These are phyloP conservation scores for Ethmia dodecea DNA, from an alignment of 2,888 invertebrate genomes.

Conservation along the genomic window DNA sequence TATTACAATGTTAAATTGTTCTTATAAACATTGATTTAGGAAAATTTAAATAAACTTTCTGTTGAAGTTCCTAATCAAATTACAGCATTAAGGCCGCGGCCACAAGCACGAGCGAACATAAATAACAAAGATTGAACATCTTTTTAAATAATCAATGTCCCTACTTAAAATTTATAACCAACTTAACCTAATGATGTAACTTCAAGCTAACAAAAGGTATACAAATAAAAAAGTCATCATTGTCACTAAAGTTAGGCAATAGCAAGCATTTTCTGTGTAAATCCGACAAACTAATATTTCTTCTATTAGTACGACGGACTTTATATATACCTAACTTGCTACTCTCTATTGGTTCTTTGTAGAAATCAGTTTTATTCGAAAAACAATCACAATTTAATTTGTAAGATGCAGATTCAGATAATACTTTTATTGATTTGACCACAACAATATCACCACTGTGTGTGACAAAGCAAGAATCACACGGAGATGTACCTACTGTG, in stretches of 20 bases:
- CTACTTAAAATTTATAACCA: background rate
- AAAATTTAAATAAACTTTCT: no score
- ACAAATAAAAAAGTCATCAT: background rate
- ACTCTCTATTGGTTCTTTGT: constrained; percentile 8
- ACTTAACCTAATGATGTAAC: background rate
- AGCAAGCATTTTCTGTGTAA: background rate
- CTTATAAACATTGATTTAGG: no score
- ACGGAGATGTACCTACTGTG: constrained; percentile 1
- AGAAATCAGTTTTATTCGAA: constrained; percentile 3
- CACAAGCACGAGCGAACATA: no score
- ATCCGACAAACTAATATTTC: background rate
- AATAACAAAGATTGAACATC: no score
- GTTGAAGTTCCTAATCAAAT: no score
- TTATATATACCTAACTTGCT: constrained; percentile 9
- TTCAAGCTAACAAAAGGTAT: background rate
- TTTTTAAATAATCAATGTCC: no score
- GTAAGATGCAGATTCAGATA: constrained; percentile 1
- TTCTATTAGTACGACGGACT: constrained; percentile 2
- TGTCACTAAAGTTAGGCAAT: constrained; percentile 1
- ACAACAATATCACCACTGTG: constrained; percentile 1
- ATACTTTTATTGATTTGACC: background rate
- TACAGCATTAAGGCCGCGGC: no score
- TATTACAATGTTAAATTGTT: no score
- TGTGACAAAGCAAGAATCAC: constrained; percentile 2
- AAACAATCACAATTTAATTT: constrained; percentile 2